Evolutionary conservation across 2,888 invertebrate genomes (phyloP), one percentile per base, ranked within the genome.

Genomic region (Hypomecis atomaria): DNA sequence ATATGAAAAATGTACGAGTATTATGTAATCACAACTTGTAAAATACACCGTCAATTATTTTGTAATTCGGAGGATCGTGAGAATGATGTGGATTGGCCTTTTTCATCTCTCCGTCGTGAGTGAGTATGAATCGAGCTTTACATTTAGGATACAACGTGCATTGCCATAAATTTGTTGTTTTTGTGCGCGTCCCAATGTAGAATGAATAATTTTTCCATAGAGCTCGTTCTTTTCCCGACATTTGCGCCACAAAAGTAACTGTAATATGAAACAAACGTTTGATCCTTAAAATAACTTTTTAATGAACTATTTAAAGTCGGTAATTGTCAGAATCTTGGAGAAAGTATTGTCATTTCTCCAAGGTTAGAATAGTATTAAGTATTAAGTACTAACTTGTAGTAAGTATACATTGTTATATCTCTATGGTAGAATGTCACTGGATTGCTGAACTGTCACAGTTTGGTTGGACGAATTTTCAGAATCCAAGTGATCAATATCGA

Each of bases 141-240:
- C 64, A 0, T 53, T 38, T 47, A 72, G 76, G 13, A 57, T 64
- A 52, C 44, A 44, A 11, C 0, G 59, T 59, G 44, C 59, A 59
- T 9, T 50, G 50, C 59, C 59, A 59, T 33, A 13, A n/a, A 23
- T 13, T 44, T 2, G 59, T 45, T n/a, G 44, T 11, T 45, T 47
- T 59, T 5, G 52, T 48, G 23, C 11, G 34, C 5, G 34, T 36
- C 6, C 9, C 10, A 9, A 47, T 44, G 34, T 56, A 53, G 40
- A 44, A 60, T 43, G 61, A 49, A 23, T 61, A 48, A 36, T 49
- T 11, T 37, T 61, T 57, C 48, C 44, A 57, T 9, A 54, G 4
- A n/a, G 48, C 57, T 53, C 45, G 42, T n/a, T 11, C 23, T 10
- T 59, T 65, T 10, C 55, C 62, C 4, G 50, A 45, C 42, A 1